phyloP scores from a whole-genome alignment of 2,888 invertebrate species.

The Caenorhabditis sulstoni region DNA sequence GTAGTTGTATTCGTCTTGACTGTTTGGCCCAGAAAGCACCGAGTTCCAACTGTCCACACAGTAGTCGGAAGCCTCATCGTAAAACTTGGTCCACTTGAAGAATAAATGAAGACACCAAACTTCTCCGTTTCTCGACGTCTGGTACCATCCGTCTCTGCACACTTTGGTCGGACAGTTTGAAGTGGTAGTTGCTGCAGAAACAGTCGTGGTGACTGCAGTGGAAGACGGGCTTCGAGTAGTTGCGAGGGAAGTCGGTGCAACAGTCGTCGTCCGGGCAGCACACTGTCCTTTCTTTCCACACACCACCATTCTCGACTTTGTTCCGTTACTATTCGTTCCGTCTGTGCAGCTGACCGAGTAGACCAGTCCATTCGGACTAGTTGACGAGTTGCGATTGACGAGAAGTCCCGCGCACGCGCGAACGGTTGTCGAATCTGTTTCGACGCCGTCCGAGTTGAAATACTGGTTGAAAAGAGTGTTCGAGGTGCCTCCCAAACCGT shows the following conservation, averaged over 20 bases:
- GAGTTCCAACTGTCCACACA: slow-evolving; percentile 25
- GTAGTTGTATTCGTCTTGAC: slow-evolving; percentile 31
- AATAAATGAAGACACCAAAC: slow-evolving; percentile 33
- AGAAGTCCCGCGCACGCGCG: slow-evolving; percentile 16
- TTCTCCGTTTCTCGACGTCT: slow-evolving; percentile 22
- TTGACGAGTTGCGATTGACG: background rate
- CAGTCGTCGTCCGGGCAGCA: background rate
- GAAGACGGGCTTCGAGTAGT: background rate
- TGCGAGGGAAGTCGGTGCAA: background rate
- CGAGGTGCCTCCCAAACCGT: slow-evolving; percentile 14
- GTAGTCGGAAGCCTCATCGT: slow-evolving; percentile 23
- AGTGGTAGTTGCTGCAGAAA: background rate
- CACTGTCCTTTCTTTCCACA: slow-evolving; percentile 26
- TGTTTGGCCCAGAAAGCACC: slow-evolving; percentile 29
- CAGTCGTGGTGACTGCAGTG: background rate
- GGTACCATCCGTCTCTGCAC: slow-evolving; percentile 31
- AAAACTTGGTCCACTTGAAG: slow-evolving; percentile 31
- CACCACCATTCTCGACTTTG: slow-evolving; percentile 23
- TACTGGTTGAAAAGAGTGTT: slow-evolving; percentile 21
- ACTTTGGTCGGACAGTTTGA: slow-evolving; percentile 36
- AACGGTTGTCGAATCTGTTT: background rate
- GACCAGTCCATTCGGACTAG: slow-evolving; percentile 3
- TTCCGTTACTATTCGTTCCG: slow-evolving; percentile 16
- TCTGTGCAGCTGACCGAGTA: slow-evolving; percentile 13
- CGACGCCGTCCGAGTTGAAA: slow-evolving; percentile 14